Conservation (phyloP, 2,113 vertebrate genomes). For the Campylomormyrus numenius region DNA sequence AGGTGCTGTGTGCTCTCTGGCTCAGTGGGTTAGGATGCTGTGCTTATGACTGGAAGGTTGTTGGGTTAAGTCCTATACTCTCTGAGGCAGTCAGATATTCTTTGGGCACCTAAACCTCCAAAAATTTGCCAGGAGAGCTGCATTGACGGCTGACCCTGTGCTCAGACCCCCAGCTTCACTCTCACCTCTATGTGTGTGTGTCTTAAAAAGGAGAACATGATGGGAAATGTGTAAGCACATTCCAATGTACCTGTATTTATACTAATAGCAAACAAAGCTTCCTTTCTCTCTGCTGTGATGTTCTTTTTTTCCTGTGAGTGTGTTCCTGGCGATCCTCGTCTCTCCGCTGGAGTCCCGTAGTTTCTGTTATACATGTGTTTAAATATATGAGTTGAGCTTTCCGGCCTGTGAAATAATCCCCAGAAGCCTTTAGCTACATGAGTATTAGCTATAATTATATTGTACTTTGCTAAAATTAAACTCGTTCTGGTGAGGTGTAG, state of each 20-base stretch:
- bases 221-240: not conserved
- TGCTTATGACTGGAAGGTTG: not conserved
- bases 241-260: not conserved
- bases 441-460: not conserved
- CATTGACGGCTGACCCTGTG: not conserved
- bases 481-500: not conserved
- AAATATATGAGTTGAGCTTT: not conserved
- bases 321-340: not conserved
- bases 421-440: not conserved
- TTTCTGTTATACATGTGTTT: not conserved
- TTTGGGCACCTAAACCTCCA: not conserved
- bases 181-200: not conserved
- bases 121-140: not conserved
- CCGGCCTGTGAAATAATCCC: not conserved
- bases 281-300: not conserved
- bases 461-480: not conserved
- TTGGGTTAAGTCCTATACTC: not conserved
- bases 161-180: not conserved
- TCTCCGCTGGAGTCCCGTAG: not conserved
- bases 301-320: not conserved
- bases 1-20: not conserved
- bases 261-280: not conserved
- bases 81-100: not conserved
- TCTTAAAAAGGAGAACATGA: not conserved
- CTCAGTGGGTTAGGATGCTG: not conserved